Percentiles rank a stretch among this genome's conserved stretches.
Conservation (phyloP, 2,797 vertebrate species). For the Crocodylus rhombifer region DNA sequence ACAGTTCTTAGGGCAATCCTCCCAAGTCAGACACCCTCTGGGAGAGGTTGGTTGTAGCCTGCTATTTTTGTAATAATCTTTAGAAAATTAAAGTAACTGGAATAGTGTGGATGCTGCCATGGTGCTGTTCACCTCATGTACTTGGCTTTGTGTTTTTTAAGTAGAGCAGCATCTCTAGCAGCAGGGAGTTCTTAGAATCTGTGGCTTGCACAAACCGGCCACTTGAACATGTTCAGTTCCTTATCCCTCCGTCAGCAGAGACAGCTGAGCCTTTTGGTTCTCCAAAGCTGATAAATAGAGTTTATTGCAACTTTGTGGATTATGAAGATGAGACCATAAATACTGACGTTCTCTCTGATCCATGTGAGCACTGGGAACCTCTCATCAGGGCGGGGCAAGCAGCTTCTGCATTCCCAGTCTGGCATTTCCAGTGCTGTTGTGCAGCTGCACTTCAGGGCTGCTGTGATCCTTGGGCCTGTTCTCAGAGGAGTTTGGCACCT, state of each 20-base stretch:
- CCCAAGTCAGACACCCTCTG: not conserved
- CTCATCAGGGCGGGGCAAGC: not conserved
- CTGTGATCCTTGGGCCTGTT: not conserved
- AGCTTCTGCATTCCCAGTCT: not conserved
- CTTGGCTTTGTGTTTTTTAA: not conserved
- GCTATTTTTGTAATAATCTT: not conserved
- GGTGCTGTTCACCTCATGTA: too few species aligned
- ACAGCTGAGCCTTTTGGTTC: not conserved
- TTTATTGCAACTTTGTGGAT: not conserved
- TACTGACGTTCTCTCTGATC: not conserved
- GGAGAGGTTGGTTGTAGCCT: not conserved
- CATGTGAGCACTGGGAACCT: not conserved
- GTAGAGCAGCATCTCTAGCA: not conserved
- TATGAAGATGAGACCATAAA: not conserved
- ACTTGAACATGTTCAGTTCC: rapidly evolving
- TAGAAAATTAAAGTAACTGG: not conserved
- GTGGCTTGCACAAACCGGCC: not conserved
- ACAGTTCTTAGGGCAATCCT: not conserved
- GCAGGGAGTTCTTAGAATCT: not conserved
- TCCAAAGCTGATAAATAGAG: not conserved
- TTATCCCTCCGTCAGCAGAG: not conserved
- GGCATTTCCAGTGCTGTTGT: rapidly evolving
- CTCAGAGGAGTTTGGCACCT: not conserved
- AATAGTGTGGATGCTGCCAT: too few species aligned
- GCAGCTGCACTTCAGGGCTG: rapidly evolving